These are phyloP conservation scores for Sciurus vulgaris DNA, from an alignment of 2,797 vertebrate species.

Conservation along the genomic window DNA sequence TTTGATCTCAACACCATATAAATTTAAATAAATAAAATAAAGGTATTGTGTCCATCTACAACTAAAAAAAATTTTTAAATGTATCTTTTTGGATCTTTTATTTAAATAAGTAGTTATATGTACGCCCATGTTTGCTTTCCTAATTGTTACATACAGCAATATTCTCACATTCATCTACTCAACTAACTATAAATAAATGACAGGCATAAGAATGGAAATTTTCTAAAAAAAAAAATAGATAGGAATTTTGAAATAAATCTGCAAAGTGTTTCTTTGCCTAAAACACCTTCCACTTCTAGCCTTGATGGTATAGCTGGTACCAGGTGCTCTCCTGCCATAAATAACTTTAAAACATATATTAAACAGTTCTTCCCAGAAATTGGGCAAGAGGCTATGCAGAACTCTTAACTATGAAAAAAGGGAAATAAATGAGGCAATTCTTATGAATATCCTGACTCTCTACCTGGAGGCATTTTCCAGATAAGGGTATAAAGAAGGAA, in stretches of 20 bases:
- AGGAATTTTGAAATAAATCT: conserved; percentile 25
- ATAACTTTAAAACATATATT: background rate
- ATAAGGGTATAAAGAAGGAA: background rate
- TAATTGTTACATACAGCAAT: conserved; percentile 10
- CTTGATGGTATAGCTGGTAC: background rate
- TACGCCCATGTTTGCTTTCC: background rate
- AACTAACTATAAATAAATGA: background rate
- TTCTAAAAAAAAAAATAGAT: background rate
- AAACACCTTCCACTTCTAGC: background rate
- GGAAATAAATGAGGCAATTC: background rate
- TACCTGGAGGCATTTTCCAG: background rate
- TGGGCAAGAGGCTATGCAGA: background rate
- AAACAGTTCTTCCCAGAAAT: background rate
- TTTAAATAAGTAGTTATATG: background rate
- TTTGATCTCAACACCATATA: no score
- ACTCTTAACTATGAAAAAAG: background rate
- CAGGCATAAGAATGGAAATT: background rate
- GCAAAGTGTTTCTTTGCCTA: background rate
- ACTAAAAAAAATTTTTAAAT: no score
- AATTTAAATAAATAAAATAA: no score
- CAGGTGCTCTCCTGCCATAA: background rate
- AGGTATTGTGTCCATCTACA: no score
- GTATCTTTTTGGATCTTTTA: background rate
- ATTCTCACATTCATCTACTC: background rate
- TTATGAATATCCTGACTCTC: background rate